A percentile compares a stretch with the other conserved stretches of the same genome.
Evolutionary conservation across 2,113 vertebrate species (phyloP).

Genomic region (Dendropsophus ebraccatus): DNA sequence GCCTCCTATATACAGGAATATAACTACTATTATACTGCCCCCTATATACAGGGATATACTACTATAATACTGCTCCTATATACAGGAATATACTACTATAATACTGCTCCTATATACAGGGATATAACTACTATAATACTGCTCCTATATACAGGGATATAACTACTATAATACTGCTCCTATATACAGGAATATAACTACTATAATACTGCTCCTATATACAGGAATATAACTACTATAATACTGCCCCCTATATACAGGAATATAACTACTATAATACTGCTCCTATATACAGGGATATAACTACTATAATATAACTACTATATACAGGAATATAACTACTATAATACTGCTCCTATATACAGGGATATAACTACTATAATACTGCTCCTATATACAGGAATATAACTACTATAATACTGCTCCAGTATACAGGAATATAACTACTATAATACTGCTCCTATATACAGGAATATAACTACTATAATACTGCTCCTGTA

Average conservation of each 20-base stretch:
- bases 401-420: conserved; percentile 24
- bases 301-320: neutral
- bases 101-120: neutral
- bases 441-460: conserved; percentile 2
- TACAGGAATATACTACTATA: neutral
- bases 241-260: neutral
- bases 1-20: neutral
- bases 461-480: too few species aligned
- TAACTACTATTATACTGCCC: neutral
- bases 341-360: neutral
- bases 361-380: conserved; percentile 17
- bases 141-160: too few species aligned
- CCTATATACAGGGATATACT: neutral
- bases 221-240: conserved; percentile 16
- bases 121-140: conserved; percentile 1
- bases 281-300: neutral
- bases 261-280: neutral
- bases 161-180: neutral
- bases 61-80: neutral
- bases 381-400: conserved; percentile 9
- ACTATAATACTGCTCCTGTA: neutral
- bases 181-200: neutral
- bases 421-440: neutral
- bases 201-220: conserved; percentile 4
- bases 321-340: conserved; percentile 12